A percentile compares a stretch with the other conserved stretches of the same genome.
Evolutionary conservation across 2,113 vertebrate genomes (phyloP).

Genomic region (Marcusenius ussheri): DNA sequence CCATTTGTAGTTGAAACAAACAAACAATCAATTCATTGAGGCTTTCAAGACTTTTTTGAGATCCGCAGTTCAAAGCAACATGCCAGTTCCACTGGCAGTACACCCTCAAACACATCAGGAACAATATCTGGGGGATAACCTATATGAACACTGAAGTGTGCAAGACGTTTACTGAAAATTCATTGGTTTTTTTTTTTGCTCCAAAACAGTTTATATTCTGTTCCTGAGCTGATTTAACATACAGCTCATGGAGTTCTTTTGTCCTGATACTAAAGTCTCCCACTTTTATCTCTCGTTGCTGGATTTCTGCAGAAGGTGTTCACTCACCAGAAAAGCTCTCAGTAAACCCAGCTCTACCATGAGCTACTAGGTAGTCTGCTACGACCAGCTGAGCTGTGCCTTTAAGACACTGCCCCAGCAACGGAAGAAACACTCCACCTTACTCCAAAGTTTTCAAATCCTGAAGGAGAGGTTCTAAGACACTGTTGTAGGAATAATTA

Average conservation of each 20-base stretch:
- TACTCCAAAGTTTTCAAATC: not conserved
- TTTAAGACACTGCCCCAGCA: not conserved
- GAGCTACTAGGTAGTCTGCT: constrained; percentile 1
- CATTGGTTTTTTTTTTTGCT: not conserved
- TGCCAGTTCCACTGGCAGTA: not conserved
- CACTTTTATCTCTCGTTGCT: not conserved
- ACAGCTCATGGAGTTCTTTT: not conserved
- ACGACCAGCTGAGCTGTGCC: not conserved
- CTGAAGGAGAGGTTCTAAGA: not conserved
- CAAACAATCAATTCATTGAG: not conserved
- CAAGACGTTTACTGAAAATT: not conserved
- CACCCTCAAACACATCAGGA: not conserved
- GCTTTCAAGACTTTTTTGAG: not conserved
- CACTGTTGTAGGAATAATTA: too few species aligned
- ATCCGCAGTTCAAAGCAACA: not conserved
- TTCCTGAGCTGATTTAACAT: not conserved
- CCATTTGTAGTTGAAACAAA: not conserved
- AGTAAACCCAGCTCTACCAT: not conserved
- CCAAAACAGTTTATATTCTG: not conserved
- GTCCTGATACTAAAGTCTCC: not conserved
- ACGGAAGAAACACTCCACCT: not conserved
- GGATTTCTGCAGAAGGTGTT: not conserved
- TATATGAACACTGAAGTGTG: not conserved
- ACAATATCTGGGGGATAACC: not conserved
- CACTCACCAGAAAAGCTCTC: not conserved